A percentile compares a stretch with the other conserved stretches of the same genome.
These are phyloP conservation scores for Muscina levida DNA, from an alignment of 2,888 invertebrate genomes.

Conservation along the genomic window DNA sequence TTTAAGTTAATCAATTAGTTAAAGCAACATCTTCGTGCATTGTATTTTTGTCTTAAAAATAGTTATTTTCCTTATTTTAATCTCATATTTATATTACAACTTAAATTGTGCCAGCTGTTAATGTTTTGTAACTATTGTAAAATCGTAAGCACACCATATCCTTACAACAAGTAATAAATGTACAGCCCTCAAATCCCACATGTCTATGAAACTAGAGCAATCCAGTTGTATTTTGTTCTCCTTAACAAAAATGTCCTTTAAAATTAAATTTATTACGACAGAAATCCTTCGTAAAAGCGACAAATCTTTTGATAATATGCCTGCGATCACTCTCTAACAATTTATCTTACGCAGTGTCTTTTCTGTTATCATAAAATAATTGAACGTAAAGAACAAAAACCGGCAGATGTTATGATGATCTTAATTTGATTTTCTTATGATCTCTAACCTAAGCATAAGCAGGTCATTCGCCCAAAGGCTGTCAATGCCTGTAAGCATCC, in stretches of 20 bases:
- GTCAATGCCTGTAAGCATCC: background rate
- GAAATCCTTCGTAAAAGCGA: slow-evolving; percentile 1
- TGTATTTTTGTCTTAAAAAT: no score
- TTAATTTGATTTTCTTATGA: background rate
- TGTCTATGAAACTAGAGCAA: background rate
- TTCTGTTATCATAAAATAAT: slow-evolving; percentile 22
- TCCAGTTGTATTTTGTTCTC: background rate
- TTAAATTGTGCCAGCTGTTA: no score
- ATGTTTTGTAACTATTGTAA: no score
- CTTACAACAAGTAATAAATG: no score
- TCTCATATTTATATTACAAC: no score
- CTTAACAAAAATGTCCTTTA: slow-evolving; percentile 11
- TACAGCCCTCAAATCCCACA: no score
- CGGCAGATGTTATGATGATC: slow-evolving; percentile 34
- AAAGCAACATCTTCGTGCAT: no score
- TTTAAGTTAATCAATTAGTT: no score
- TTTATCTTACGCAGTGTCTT: slow-evolving; percentile 6
- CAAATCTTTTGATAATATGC: slow-evolving; percentile 20
- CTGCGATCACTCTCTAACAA: background rate
- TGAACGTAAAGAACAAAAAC: background rate
- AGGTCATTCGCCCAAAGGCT: slow-evolving; percentile 41
- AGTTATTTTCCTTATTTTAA: no score
- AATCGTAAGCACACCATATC: no score
- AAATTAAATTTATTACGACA: slow-evolving; percentile 42
- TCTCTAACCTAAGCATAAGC: slow-evolving; percentile 1